Evolutionary conservation across 1,140 invertebrate species (phyloP).

Genomic region (Ditylenchus dipsaci): DNA sequence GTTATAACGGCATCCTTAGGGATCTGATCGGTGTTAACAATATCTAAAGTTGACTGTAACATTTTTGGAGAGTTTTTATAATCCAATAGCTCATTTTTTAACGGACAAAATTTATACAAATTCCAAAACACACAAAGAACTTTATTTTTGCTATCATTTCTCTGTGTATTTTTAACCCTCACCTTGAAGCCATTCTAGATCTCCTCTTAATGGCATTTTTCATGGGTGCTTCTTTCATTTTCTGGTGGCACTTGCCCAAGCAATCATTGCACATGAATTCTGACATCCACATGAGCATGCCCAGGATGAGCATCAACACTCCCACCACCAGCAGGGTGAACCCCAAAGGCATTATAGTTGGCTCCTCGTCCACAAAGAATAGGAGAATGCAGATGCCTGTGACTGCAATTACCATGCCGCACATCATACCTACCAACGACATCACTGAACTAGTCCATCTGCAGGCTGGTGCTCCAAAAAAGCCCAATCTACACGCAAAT

Average conservation of each 20-base stretch:
- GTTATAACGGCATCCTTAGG: no score
- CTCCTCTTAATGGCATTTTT: constrained; percentile 39
- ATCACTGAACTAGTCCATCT: constrained; percentile 38
- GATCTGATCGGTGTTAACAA: no score
- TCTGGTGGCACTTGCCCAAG: constrained; percentile 18
- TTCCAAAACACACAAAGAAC: no score
- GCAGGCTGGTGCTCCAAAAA: constrained; percentile 34
- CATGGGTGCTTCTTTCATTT: constrained; percentile 38
- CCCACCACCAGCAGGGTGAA: constrained; percentile 24
- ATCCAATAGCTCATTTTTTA: no score
- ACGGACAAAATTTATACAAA: no score
- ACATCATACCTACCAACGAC: constrained; percentile 26
- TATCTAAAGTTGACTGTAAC: no score
- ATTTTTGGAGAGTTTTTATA: no score
- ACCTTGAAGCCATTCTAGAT: constrained; percentile 35
- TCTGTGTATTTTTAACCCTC: no score
- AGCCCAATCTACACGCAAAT: constrained; percentile 31
- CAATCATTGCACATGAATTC: constrained; percentile 28
- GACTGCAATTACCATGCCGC: constrained; percentile 34
- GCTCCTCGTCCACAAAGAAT: constrained; percentile 34
- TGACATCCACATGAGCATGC: constrained; percentile 34
- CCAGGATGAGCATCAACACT: constrained; percentile 30
- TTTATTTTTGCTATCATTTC: no score
- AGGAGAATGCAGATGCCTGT: constrained; percentile 26
- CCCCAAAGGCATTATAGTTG: constrained; percentile 31